Evolutionary conservation across 2,888 invertebrate genomes (phyloP).

Genomic region (Oxyteleia sp.): DNA sequence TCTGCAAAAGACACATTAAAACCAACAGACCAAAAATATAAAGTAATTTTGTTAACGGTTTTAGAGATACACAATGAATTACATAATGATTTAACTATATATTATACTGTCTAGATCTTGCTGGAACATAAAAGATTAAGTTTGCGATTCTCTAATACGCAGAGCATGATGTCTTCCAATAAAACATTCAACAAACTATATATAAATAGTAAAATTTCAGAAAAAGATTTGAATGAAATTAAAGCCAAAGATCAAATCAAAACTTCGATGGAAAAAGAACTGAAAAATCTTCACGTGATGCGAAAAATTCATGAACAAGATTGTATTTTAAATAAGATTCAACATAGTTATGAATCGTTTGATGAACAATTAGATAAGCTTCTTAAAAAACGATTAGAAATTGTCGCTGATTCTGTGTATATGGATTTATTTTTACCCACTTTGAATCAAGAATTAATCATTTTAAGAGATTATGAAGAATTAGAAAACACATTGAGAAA

Average conservation of each 20-base stretch:
- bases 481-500: constrained; percentile 90
- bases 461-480: constrained; percentile 92
- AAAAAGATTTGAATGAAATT: constrained; percentile 51
- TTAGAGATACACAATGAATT: background rate
- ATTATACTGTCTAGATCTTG: constrained; percentile 25
- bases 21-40: constrained; percentile 81
- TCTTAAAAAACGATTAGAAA: constrained; percentile 89
- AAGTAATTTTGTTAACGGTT: constrained; percentile 19
- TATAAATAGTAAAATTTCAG: background rate
- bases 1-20: constrained; percentile 52
- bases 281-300: constrained; percentile 88
- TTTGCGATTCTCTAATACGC: background rate
- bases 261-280: constrained; percentile 89
- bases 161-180: background rate
- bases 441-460: constrained; percentile 92
- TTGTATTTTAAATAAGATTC: constrained; percentile 89
- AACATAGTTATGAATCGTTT: constrained; percentile 90
- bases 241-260: constrained; percentile 86
- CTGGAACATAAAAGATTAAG: constrained; percentile 8
- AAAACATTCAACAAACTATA: constrained; percentile 1
- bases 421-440: constrained; percentile 90
- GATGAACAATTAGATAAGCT: constrained; percentile 90
- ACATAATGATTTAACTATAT: background rate
- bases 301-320: constrained; percentile 91
- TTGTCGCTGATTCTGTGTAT: constrained; percentile 89